A percentile compares a stretch with the other conserved stretches of the same genome.
phyloP scores from a whole-genome alignment of 2,888 invertebrate genomes.

The Neria commutata region DNA sequence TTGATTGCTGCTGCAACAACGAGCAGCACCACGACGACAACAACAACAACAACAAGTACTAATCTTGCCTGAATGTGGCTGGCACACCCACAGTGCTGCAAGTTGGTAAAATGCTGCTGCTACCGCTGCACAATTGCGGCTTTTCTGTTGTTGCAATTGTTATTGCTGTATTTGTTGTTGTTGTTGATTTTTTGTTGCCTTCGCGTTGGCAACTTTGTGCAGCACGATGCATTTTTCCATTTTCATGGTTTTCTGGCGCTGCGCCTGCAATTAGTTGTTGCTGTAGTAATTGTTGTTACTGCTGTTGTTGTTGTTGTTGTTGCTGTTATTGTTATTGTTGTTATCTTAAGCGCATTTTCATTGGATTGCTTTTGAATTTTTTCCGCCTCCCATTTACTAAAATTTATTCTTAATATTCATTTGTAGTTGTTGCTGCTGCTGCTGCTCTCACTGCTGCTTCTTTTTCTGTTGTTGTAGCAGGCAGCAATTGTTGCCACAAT shows the following conservation, averaged over 20 bases:
- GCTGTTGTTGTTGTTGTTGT: conserved; percentile 6
- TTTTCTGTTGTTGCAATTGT: conserved; percentile 13
- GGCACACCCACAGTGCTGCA: no score
- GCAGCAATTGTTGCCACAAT: conserved; percentile 21
- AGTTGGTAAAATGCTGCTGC: neutral
- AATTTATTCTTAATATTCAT: neutral
- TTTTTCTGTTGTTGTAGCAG: conserved; percentile 30
- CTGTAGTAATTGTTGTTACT: neutral
- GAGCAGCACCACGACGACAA: neutral
- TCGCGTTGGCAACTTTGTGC: conserved; percentile 36
- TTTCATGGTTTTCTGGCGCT: neutral
- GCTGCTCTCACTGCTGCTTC: conserved; percentile 27
- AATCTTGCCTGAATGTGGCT: neutral
- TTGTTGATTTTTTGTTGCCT: conserved; percentile 12
- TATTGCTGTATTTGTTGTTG: conserved; percentile 26
- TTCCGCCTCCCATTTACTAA: conserved; percentile 18
- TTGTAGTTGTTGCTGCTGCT: neutral
- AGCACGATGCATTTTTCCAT: conserved; percentile 28
- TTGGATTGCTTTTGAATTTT: conserved; percentile 55
- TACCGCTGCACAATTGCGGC: neutral
- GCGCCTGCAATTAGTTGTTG: neutral
- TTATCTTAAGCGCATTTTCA: conserved; percentile 43
- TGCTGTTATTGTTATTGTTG: conserved; percentile 14
- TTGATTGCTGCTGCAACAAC: neutral
- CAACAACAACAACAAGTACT: neutral